Conservation (phyloP, 2,797 vertebrate genomes). For the Florisuga fusca region DNA sequence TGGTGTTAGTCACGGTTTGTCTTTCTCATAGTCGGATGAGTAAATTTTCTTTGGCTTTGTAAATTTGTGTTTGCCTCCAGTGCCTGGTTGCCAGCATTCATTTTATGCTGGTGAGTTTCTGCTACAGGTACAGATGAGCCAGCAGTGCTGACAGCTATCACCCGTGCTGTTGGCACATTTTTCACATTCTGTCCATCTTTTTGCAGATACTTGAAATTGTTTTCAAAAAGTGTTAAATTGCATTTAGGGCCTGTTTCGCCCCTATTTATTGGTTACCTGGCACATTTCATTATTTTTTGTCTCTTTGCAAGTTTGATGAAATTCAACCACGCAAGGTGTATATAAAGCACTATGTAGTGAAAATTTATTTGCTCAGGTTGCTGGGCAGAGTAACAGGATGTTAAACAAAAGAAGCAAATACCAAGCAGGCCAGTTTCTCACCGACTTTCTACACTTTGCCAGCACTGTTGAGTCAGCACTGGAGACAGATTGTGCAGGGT, state of each 20-base stretch:
- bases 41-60: slow-evolving; percentile 36
- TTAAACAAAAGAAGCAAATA: neutral
- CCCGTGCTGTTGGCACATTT: neutral
- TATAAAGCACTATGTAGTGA: neutral
- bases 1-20: slow-evolving; percentile 26
- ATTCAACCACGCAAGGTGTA: fast-evolving
- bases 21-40: slow-evolving; percentile 32
- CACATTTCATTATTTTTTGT: fast-evolving
- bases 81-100: neutral
- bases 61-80: neutral
- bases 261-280: neutral
- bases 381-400: neutral
- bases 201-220: neutral
- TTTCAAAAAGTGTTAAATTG: neutral
- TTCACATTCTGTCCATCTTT: neutral
- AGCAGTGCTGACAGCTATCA: neutral
- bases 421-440: neutral
- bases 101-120: neutral
- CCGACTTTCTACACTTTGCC: neutral
- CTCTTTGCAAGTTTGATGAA: neutral
- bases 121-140: fast-evolving
- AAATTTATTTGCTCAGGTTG: neutral
- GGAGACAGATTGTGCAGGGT: neutral
- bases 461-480: neutral
- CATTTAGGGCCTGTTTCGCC: neutral